Percentiles rank a stretch among this genome's conserved stretches.
These are phyloP conservation scores for Megamerina dolium DNA, from an alignment of 2,888 invertebrate species.

Conservation along the genomic window DNA sequence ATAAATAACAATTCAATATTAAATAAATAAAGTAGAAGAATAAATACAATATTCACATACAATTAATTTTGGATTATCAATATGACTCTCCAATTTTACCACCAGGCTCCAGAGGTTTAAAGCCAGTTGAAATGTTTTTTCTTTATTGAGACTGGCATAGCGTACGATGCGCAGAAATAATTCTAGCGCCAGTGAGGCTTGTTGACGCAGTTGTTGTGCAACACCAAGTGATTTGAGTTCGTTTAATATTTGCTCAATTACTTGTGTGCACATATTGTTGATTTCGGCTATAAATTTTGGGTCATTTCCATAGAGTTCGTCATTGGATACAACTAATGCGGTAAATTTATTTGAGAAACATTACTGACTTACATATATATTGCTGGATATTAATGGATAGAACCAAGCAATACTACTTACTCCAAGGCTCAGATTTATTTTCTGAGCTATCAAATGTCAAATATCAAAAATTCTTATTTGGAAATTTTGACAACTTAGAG, in stretches of 20 bases:
- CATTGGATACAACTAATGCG: slow-evolving; percentile 82
- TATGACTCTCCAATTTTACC: slow-evolving; percentile 56
- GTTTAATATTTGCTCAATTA: slow-evolving; percentile 70
- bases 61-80: slow-evolving; percentile 53
- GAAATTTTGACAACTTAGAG: no score
- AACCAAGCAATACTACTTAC: background rate
- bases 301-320: slow-evolving; percentile 84
- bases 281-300: slow-evolving; percentile 77
- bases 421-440: no score
- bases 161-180: slow-evolving; percentile 63
- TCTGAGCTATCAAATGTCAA: no score
- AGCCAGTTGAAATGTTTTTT: slow-evolving; percentile 62
- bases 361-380: slow-evolving; percentile 6
- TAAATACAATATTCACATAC: slow-evolving; percentile 22
- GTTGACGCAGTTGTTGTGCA: slow-evolving; percentile 60
- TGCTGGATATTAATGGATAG: background rate
- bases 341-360: slow-evolving; percentile 11
- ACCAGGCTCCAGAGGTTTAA: slow-evolving; percentile 77
- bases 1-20: background rate
- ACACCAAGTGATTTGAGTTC: slow-evolving; percentile 66
- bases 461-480: no score
- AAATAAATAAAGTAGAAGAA: background rate
- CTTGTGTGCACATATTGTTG: slow-evolving; percentile 66
- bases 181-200: slow-evolving; percentile 68
- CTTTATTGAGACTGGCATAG: slow-evolving; percentile 59